Conservation (phyloP, 2,113 vertebrate species). For the Mormyrus iriodes region DNA sequence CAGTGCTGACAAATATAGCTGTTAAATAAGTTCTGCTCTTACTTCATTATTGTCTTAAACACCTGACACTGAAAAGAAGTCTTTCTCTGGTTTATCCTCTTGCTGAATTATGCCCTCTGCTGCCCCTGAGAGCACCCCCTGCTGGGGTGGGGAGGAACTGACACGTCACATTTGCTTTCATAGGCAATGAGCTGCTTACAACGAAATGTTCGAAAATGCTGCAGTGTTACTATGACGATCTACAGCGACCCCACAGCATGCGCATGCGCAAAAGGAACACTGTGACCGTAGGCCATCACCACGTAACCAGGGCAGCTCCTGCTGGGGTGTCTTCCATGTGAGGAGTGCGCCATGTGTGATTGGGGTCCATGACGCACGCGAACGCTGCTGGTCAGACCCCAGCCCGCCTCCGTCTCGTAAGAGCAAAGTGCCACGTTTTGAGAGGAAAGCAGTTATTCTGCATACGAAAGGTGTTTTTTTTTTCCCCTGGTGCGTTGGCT, state of each 20-base stretch:
- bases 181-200: neutral
- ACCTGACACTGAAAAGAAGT: neutral
- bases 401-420: neutral
- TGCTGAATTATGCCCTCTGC: neutral
- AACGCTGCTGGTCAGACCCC: neutral
- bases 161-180: neutral
- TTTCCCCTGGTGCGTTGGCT: neutral
- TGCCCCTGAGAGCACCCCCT: neutral
- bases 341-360: neutral
- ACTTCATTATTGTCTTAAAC: neutral
- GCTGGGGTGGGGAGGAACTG: neutral
- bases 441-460: neutral
- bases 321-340: neutral
- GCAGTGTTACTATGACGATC: neutral
- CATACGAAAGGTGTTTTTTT: neutral
- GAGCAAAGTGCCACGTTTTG: neutral
- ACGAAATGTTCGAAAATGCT: neutral
- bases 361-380: neutral
- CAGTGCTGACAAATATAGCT: neutral
- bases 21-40: neutral
- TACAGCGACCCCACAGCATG: neutral
- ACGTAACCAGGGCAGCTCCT: neutral
- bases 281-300: neutral
- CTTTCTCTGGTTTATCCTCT: neutral
- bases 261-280: neutral